phyloP scores from a whole-genome alignment of 2,113 vertebrate genomes.

The Xiphias gladius region DNA sequence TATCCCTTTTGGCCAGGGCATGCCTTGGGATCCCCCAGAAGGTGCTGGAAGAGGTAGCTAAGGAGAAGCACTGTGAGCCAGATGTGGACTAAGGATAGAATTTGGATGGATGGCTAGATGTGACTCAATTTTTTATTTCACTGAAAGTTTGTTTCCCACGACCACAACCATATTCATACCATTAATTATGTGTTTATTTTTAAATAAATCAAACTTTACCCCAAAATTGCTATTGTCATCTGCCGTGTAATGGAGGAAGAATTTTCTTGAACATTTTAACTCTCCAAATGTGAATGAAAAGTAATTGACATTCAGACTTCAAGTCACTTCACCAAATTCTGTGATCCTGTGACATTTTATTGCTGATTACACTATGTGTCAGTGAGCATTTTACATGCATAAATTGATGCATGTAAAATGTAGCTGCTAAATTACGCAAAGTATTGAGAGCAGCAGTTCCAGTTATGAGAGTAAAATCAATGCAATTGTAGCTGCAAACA shows the following conservation, averaged over 20 bases:
- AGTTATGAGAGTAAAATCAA: conserved; percentile 3
- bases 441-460: conserved; percentile 7
- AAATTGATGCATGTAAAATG: neutral
- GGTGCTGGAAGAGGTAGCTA: neutral
- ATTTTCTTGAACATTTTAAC: neutral
- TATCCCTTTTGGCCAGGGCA: neutral
- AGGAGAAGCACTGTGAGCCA: neutral
- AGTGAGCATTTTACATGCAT: neutral
- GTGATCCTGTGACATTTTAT: neutral
- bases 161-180: neutral
- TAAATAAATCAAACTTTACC: neutral
- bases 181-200: neutral
- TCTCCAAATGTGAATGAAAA: neutral
- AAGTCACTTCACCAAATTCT: neutral
- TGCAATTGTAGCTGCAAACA: conserved; percentile 16
- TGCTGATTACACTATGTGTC: neutral
- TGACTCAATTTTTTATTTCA: neutral
- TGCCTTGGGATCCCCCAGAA: neutral
- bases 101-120: neutral
- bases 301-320: too few relatives aligned
- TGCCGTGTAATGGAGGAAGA: neutral
- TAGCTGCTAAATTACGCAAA: conserved; percentile 12
- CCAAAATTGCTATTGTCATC: neutral
- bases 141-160: neutral
- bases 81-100: neutral